phyloP scores from a whole-genome alignment of 2,113 vertebrate genomes.

The Charadrius vociferus region DNA sequence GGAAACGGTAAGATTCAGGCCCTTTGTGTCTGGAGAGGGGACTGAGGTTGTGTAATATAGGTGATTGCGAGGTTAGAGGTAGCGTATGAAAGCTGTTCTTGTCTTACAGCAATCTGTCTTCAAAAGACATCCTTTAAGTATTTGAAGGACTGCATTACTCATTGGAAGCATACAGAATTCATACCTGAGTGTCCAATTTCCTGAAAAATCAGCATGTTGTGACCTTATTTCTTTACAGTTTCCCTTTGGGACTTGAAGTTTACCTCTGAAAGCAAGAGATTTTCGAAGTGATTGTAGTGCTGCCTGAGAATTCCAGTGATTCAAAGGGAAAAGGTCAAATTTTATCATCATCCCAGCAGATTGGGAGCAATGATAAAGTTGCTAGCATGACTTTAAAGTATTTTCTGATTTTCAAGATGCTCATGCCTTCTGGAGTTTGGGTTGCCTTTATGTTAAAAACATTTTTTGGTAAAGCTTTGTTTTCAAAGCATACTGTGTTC shows the following conservation, averaged over 20 bases:
- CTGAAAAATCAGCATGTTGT: background rate
- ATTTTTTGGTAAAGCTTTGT: background rate
- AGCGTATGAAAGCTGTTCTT: rapidly evolving
- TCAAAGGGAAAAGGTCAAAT: background rate
- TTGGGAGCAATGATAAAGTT: background rate
- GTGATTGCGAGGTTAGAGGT: background rate
- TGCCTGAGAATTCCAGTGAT: background rate
- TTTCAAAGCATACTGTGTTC: background rate
- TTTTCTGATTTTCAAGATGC: background rate
- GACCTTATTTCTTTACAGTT: background rate
- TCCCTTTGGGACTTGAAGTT: background rate
- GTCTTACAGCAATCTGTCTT: background rate
- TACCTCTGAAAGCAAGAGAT: background rate
- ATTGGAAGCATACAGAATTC: background rate
- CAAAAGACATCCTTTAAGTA: background rate
- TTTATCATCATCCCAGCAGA: background rate
- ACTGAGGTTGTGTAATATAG: rapidly evolving
- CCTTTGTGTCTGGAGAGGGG: background rate
- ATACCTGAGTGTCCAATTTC: background rate
- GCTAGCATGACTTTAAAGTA: background rate
- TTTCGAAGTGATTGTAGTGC: background rate
- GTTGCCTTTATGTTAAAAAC: background rate
- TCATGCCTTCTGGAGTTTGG: background rate
- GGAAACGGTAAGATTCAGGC: background rate
- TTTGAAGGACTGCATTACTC: background rate